Evolutionary conservation across 2,888 invertebrate genomes (phyloP), one percentile per base, ranked within the genome.

Genomic region (Caenorhabditis sp.): DNA sequence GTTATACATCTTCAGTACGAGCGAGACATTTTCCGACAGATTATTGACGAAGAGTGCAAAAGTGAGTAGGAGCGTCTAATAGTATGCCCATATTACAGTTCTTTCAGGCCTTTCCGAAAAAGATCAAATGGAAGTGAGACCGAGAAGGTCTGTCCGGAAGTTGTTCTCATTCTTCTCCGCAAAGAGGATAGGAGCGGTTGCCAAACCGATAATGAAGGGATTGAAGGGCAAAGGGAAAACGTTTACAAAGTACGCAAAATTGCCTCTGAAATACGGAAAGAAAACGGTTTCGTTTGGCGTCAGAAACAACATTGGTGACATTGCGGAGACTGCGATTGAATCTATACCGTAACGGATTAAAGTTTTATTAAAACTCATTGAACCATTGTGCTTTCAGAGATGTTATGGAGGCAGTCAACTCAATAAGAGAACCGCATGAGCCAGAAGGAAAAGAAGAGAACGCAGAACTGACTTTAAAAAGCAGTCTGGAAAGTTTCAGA

Each of bases 41-140:
- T 63, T 4, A 45, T 63, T 35, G 9, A 63, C n/a, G 53, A 63
- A 6, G 32, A 63, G 32, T 63, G 63, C 20, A 30, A n/a, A 24
- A 15, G 55, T 55, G 13, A 3, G 48, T 30, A n/a, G 35, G 9
- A 2, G 4, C 15, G 4, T 30, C 11, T 6, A 7, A 13, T 15
- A 3, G 2, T 2, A n/a, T 13, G 35, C 6, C 9, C 2, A 8
- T 17, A 6, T 27, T 27, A 7, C n/a, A 30, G 24, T 27, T 15
- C 7, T 52, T 46, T 24, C 13, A 26, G 26, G n/a, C 11, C n/a
- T 46, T 15, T 1, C 26, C n/a, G 45, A 32, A 1, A 1, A 11
- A 7, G 22, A 45, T 8, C 5, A 13, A 13, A 17, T 2, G 6
- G 13, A 2, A 13, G 6, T 13, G 5, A 13, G 17, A 17, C 5